Evolutionary conservation across 2,797 vertebrate genomes (phyloP).

Genomic region (Hapalemur alaotrensis): DNA sequence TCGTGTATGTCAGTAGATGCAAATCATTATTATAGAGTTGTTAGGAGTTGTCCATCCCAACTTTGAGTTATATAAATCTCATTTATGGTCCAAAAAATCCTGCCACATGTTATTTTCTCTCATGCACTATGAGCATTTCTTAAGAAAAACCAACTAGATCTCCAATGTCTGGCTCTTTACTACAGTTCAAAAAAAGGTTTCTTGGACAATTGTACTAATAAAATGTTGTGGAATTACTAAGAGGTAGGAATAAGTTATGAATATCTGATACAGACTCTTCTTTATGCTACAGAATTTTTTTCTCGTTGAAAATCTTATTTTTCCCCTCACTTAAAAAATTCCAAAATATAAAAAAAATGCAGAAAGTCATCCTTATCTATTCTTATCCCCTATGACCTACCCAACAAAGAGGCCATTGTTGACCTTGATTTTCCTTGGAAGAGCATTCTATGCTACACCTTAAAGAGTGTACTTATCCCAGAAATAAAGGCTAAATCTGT

Average conservation of each 20-base stretch:
- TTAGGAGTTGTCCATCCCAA: neutral
- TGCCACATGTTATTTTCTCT: neutral
- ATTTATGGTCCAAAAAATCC: neutral
- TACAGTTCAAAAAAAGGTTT: neutral
- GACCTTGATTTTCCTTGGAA: neutral
- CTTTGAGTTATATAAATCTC: neutral
- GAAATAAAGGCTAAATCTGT: neutral
- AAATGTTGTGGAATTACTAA: neutral
- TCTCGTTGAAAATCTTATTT: neutral
- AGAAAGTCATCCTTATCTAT: neutral
- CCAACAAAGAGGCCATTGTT: neutral
- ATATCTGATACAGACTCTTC: neutral
- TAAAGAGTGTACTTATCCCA: neutral
- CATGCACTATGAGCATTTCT: neutral
- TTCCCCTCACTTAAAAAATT: neutral
- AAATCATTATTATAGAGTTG: neutral
- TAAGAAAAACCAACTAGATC: neutral
- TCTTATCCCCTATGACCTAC: neutral
- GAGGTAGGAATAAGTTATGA: neutral
- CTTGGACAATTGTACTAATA: neutral
- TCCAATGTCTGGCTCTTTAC: neutral
- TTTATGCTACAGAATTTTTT: neutral
- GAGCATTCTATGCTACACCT: neutral
- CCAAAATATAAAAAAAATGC: neutral
- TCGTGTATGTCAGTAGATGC: neutral